Evolutionary conservation across 2,797 vertebrate genomes (phyloP), one percentile per base, ranked within the genome.

Genomic region (Zenarchopterus dispar): DNA sequence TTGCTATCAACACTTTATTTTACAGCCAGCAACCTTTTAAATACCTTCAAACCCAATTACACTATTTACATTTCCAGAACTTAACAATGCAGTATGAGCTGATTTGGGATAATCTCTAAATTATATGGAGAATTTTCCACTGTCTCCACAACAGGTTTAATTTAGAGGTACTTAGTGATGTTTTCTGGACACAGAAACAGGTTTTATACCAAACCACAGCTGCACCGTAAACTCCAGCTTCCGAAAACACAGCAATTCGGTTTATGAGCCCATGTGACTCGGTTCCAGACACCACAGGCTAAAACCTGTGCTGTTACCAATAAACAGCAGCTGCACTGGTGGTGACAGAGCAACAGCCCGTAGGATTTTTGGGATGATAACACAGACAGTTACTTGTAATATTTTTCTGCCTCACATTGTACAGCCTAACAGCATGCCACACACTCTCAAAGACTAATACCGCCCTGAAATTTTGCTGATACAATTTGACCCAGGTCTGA

Each of bases 401-500:
- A 11, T 24, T 51, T 70, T 65, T 57, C 39, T 67, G 41, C 4
- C 43, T 43, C 44, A 18, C 19, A 57, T 71, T 63, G 46, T 49
- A 46, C 57, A 41, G 36, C 49, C 39, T 59, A 56, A 28, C 9
- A 61, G 56, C 62, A 67, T 23, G 47, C 0, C 11, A 6, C n/a
- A 36, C 45, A 53, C 23, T 41, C 46, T 65, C 9, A 21, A 10
- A 56, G 24, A 60, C 21, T 42, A 63, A 73, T 8, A 28, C 41
- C 77, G 63, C 19, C 45, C 51, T 60, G 18, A 60, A 18, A 31
- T 45, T 48, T 62, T 72, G 33, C 54, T 70, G 64, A 73, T 72
- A 67, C 67, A 61, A 52, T 82, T 85, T 87, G 76, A 86, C 63
- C 76, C 82, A 80, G 75, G 78, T 66, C 83, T 84, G 78, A 73